Evolutionary conservation across 2,888 invertebrate species (phyloP), one percentile per base, ranked within the genome.

Genomic region (Macrostomum cliftonense): DNA sequence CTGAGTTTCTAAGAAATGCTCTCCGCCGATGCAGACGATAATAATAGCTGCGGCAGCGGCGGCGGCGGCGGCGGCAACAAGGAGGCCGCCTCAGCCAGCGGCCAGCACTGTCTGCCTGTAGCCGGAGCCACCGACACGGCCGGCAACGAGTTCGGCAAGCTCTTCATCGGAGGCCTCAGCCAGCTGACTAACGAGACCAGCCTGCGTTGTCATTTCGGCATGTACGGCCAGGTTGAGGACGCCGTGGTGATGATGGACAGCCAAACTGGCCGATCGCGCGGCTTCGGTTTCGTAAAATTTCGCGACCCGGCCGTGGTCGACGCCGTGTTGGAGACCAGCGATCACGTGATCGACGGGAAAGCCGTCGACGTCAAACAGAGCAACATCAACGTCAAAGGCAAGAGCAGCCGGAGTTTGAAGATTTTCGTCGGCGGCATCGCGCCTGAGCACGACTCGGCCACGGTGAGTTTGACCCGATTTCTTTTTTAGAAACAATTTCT

Each of bases 351-450:
- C 13, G 51, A 52, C 28, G 45, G 51, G 5, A 52, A 52, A 39
- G 52, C 50, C 37, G 52, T 52, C 7, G 52, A 52, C 46, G 40
- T 50, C 1, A 52, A 52, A 36, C 45, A 16, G n/a, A 52, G 52
- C 39, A 52, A 52, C 42, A 42, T 52, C n/a, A 52, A 52, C 42
- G 52, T 52, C 49, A 52, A 52, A 46, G 51, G 51, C 9, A 51
- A 52, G 40, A 51, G 52, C 39, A 21, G 51, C n/a, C 17, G 51
- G n/a, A 42, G 42, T 28, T 39, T 52, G 12, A 52, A 52, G 37
- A 45, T 52, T 7, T 52, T 52, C 52, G 51, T 52, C 19, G 52
- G 52, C n/a, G 52, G 52, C 21, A 52, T 52, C 28, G 51, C 52
- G 36, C 44, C 51, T 11, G 49, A 52, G 37, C 45, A 45, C 16